phyloP scores from a whole-genome alignment of 2,888 invertebrate genomes.

The Drosophila macrospina region DNA sequence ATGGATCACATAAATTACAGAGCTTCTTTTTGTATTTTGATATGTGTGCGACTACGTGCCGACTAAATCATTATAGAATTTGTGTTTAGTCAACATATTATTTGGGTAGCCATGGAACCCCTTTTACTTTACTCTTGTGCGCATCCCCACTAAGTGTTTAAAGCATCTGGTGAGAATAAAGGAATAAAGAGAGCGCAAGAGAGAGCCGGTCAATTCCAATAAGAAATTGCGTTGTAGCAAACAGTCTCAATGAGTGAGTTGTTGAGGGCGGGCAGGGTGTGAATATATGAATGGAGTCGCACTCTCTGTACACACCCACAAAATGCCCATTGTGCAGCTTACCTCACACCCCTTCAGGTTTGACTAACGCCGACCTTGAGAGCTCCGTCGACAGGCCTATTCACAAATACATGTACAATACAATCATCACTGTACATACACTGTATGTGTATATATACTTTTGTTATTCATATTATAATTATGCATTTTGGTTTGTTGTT shows the following conservation, averaged over 20 bases:
- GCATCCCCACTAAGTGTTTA: slow-evolving; percentile 3
- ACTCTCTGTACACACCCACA: slow-evolving; percentile 24
- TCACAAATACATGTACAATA: slow-evolving; percentile 21
- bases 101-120: slow-evolving; percentile 3
- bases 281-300: slow-evolving; percentile 16
- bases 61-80: slow-evolving; percentile 4
- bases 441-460: slow-evolving; percentile 12
- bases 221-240: slow-evolving; percentile 58
- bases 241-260: slow-evolving; percentile 29
- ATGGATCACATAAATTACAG: slow-evolving; percentile 15
- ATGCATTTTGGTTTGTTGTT: slow-evolving; percentile 51
- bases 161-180: neutral
- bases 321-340: slow-evolving; percentile 23
- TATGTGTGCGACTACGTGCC: slow-evolving; percentile 22
- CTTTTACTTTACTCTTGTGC: neutral
- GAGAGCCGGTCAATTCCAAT: slow-evolving; percentile 19
- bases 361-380: slow-evolving; percentile 52
- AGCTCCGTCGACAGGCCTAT: slow-evolving; percentile 43
- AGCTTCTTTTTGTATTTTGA: slow-evolving; percentile 17
- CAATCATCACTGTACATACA: slow-evolving; percentile 11
- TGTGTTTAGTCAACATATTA: slow-evolving; percentile 12
- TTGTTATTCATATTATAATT: slow-evolving; percentile 53
- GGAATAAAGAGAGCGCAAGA: neutral
- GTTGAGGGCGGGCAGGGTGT: slow-evolving; percentile 14
- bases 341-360: neutral